Conservation (phyloP, 2,113 vertebrate species). For the Cephalopterus ornatus region DNA sequence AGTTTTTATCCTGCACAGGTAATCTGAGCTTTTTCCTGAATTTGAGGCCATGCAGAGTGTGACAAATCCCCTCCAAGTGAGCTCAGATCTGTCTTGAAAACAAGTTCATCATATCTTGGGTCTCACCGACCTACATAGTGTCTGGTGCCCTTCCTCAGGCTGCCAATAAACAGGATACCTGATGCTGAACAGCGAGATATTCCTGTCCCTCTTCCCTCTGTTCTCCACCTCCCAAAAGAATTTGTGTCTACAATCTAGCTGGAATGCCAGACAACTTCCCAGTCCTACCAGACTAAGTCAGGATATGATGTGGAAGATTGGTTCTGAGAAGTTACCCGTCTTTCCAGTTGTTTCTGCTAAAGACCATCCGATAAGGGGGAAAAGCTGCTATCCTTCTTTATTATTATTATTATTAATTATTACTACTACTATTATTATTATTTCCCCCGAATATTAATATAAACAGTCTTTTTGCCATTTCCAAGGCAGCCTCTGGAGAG, state of each 20-base stretch:
- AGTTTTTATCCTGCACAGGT: neutral
- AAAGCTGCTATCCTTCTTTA: neutral
- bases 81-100: neutral
- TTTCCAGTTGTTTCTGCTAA: neutral
- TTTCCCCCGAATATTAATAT: fast-evolving
- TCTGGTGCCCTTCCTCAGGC: neutral
- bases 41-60: neutral
- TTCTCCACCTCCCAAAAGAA: neutral
- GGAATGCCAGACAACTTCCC: neutral
- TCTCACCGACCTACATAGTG: neutral
- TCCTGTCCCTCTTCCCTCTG: neutral
- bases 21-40: neutral
- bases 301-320: neutral
- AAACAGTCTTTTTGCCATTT: neutral
- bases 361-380: neutral
- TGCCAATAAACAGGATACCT: neutral
- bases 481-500: neutral
- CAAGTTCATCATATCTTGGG: neutral
- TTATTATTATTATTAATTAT: neutral
- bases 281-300: neutral
- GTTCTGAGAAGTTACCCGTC: neutral
- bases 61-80: neutral
- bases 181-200: neutral
- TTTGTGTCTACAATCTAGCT: neutral
- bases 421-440: neutral